phyloP scores from a whole-genome alignment of 2,113 vertebrate genomes.

The Montifringilla adamsi region DNA sequence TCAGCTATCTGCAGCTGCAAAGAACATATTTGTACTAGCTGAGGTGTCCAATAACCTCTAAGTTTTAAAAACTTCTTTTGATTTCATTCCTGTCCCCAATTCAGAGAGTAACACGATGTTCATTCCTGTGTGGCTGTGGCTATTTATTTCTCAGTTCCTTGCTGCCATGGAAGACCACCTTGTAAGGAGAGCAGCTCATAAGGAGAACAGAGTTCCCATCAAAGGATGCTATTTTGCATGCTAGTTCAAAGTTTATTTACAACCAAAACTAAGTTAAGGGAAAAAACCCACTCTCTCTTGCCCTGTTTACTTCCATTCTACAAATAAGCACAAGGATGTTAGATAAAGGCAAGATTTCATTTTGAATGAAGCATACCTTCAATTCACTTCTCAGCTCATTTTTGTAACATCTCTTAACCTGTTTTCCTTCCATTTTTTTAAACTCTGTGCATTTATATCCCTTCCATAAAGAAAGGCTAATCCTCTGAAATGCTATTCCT shows the following conservation, averaged over 20 bases:
- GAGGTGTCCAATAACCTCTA: background rate
- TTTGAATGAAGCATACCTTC: background rate
- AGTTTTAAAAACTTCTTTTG: background rate
- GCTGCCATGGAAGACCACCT: background rate
- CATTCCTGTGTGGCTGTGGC: background rate
- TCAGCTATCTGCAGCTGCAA: background rate
- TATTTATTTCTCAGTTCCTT: background rate
- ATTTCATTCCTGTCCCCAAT: background rate
- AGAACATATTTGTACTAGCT: fast-evolving
- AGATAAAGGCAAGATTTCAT: background rate
- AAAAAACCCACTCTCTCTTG: background rate
- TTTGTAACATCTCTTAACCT: background rate
- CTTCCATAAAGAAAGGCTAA: background rate
- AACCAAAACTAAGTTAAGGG: background rate
- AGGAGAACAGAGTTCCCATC: background rate
- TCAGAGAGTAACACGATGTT: background rate
- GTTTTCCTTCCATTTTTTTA: background rate
- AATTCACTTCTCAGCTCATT: background rate
- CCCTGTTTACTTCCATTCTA: background rate
- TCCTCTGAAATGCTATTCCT: background rate
- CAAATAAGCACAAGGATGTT: background rate
- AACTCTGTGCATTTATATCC: background rate
- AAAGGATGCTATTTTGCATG: background rate
- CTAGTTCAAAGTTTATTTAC: background rate
- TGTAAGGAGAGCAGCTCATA: background rate